Evolutionary conservation across 1,140 invertebrate genomes (phyloP).

Genomic region (Aradophagus sp.): DNA sequence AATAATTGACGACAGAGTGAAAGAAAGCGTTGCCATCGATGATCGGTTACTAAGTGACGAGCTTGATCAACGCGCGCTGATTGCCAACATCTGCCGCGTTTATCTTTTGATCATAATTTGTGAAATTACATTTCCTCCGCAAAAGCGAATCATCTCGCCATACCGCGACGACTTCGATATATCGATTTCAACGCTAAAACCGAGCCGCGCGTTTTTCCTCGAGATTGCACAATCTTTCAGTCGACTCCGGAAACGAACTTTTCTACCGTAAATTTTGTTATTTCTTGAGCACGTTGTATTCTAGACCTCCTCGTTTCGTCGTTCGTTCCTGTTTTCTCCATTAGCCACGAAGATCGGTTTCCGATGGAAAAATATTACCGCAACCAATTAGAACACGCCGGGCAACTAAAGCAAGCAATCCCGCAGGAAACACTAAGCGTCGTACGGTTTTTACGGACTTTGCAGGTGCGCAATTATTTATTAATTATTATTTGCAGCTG

Average conservation of each 20-base stretch:
- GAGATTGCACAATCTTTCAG: constrained; percentile 60
- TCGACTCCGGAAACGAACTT: constrained; percentile 55
- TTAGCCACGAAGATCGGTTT: constrained; percentile 61
- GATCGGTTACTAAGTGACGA: constrained; percentile 16
- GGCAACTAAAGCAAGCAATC: constrained; percentile 33
- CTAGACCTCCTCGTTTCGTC: constrained; percentile 13
- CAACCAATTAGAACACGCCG: constrained; percentile 64
- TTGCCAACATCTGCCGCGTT: constrained; percentile 30
- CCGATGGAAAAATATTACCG: constrained; percentile 65
- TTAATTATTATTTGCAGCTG: constrained; percentile 25
- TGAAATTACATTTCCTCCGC: constrained; percentile 43
- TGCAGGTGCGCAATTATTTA: constrained; percentile 22
- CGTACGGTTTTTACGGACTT: constrained; percentile 15
- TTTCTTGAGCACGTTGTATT: constrained; percentile 47
- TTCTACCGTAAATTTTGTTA: constrained; percentile 59
- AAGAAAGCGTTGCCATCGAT: constrained; percentile 10
- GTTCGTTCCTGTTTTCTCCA: constrained; percentile 28
- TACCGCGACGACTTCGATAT: constrained; percentile 43
- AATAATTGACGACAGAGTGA: constrained; percentile 21
- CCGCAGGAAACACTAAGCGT: constrained; percentile 27
- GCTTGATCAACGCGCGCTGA: constrained; percentile 33
- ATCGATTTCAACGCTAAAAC: constrained; percentile 56
- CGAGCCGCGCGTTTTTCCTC: constrained; percentile 52
- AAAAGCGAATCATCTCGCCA: constrained; percentile 35
- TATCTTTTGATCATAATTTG: constrained; percentile 51